Base-by-base conservation (phyloP, 2,888 invertebrate genomes). In the Barypeithes pellucidus region DNA sequence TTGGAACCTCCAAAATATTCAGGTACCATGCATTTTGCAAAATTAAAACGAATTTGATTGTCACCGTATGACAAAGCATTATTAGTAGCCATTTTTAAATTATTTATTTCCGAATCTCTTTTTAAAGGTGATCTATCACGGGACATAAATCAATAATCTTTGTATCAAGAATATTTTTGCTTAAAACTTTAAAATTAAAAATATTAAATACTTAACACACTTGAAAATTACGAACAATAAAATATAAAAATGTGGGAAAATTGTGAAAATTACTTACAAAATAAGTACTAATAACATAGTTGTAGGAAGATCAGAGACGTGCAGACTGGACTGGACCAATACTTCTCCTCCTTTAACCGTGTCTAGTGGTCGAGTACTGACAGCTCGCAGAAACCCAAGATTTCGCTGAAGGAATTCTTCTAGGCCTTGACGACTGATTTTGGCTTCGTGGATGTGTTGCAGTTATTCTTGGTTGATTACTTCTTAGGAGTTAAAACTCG, bases 321-420 rank as follows among this genome's bases (percentile, higher is more conserved):
- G 36, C 36, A 36, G 16, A 36, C 3, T n/a, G n/a, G n/a, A n/a
- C n/a, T n/a, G n/a, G 57, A 57, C 57, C 57, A 57, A 57, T 57
- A 22, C 57, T 57, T 57, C 18, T 36, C 36, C 18, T 9, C 36
- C 9, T 29, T 4, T n/a, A 20, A 18, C 57, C 33, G 33, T 33
- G 36, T 16, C 57, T 57, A 36, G 57, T 16, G 24, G 16, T 33
- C 4, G 57, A 57, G 57, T 18, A 36, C 12, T 18, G 14, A 57
- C 33, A 7, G n/a, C 3, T 36, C 16, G 29, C 57, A 29, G n/a
- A 39, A 22, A 43, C 41, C 16, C 62, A 62, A 62, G 62, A 62
- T 62, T 47, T 62, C 45, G 8, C 62, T 43, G 62, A 62, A 62
- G 62, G 62, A 62, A 43, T 20, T 62, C 45, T 62, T 62, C 62